phyloP scores from a whole-genome alignment of 2,888 invertebrate genomes.

The Acleris laterana region DNA sequence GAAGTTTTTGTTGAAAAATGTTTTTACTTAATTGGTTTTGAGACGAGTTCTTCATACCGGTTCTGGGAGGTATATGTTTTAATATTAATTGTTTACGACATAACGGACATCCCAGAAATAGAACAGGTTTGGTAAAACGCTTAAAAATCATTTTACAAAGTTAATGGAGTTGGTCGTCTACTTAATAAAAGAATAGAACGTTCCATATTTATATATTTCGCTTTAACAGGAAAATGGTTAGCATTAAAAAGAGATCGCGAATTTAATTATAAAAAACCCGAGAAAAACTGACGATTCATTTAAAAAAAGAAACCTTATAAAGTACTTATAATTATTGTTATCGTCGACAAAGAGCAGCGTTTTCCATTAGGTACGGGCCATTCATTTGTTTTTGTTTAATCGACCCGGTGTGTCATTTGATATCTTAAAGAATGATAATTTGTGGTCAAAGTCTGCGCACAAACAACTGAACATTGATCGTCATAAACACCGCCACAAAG shows the following conservation, averaged over 20 bases:
- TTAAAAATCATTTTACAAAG: neutral
- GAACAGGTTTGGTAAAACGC: conserved; percentile 19
- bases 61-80: conserved; percentile 27
- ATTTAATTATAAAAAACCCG: neutral
- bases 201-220: neutral
- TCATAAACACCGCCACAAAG: neutral
- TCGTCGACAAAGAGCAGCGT: too few species aligned
- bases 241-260: neutral
- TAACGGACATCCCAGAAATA: conserved; percentile 23
- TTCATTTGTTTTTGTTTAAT: neutral
- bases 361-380: too few species aligned
- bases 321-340: too few species aligned
- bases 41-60: conserved; percentile 9
- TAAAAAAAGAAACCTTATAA: too few species aligned
- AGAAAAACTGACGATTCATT: too few species aligned
- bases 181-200: too few species aligned
- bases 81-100: conserved; percentile 23
- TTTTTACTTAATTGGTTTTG: conserved; percentile 32
- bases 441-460: neutral
- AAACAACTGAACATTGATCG: neutral
- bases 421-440: neutral
- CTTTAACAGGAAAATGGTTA: neutral
- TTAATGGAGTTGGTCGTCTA: too few species aligned
- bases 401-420: neutral
- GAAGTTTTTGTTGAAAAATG: conserved; percentile 4